These are phyloP conservation scores for Tricholaema leucomelas DNA, from an alignment of 2,113 vertebrate genomes.

Conservation along the genomic window DNA sequence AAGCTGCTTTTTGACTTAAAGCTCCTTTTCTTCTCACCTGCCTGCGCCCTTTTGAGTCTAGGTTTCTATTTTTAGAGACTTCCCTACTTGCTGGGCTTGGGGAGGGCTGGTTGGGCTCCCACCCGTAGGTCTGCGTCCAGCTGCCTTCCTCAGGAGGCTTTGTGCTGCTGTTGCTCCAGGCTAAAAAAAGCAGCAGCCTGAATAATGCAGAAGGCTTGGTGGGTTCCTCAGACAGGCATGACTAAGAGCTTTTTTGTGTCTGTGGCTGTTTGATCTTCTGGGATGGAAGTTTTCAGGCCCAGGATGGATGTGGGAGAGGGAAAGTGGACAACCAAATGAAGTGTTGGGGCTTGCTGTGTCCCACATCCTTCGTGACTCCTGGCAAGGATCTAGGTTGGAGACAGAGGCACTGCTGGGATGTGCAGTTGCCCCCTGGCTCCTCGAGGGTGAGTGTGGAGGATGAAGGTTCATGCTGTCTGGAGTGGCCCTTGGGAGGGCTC, in stretches of 20 bases:
- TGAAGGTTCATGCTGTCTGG: not conserved
- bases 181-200: constrained; percentile 5
- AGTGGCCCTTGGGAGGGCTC: not conserved
- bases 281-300: not conserved
- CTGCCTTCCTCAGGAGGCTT: rapidly evolving
- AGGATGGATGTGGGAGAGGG: not conserved
- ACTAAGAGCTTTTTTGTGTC: not conserved
- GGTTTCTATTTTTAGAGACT: not conserved
- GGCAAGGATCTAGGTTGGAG: not conserved
- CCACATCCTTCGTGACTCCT: rapidly evolving
- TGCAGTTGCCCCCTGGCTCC: not conserved
- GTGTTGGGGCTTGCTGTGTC: no score
- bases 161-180: not conserved
- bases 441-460: rapidly evolving
- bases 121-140: not conserved
- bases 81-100: not conserved
- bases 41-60: not conserved
- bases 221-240: not conserved
- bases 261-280: not conserved
- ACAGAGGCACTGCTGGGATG: not conserved
- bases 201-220: constrained; percentile 21
- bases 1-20: not conserved
- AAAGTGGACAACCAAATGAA: rapidly evolving
- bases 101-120: not conserved
- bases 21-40: not conserved